phyloP scores from a whole-genome alignment of 1,140 invertebrate genomes.

The Mylabris phalerata region DNA sequence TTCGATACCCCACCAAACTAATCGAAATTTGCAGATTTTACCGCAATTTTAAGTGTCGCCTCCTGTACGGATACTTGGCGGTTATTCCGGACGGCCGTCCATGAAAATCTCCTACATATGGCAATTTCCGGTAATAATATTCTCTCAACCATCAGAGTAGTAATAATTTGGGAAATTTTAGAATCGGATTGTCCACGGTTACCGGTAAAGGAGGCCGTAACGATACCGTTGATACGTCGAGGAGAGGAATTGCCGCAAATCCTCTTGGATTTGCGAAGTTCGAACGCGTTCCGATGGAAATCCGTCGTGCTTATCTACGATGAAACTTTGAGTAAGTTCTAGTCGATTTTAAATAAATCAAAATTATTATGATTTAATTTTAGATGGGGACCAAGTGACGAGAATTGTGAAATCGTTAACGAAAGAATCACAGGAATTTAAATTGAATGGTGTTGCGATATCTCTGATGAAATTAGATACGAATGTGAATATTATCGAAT shows the following conservation, averaged over 20 bases:
- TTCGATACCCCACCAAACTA: not conserved
- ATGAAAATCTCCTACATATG: constrained; percentile 58
- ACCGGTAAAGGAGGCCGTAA: constrained; percentile 56
- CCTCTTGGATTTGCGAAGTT: constrained; percentile 60
- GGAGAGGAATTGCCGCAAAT: constrained; percentile 69
- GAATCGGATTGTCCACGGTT: constrained; percentile 63
- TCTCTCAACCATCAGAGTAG: too few species aligned
- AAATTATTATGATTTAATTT: constrained; percentile 8
- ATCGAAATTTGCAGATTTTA: constrained; percentile 50
- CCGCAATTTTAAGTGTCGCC: constrained; percentile 60
- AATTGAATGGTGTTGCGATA: constrained; percentile 46
- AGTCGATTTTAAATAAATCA: constrained; percentile 1
- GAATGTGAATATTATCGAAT: constrained; percentile 43
- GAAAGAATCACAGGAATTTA: constrained; percentile 42
- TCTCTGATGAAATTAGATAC: constrained; percentile 51
- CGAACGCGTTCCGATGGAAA: constrained; percentile 58
- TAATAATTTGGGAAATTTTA: too few species aligned
- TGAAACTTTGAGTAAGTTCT: constrained; percentile 55
- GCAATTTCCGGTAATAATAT: constrained; percentile 46
- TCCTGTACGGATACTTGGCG: constrained; percentile 63
- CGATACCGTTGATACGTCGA: constrained; percentile 55
- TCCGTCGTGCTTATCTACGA: constrained; percentile 63
- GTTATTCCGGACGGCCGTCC: constrained; percentile 50
- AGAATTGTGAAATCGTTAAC: constrained; percentile 52
- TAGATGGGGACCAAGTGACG: constrained; percentile 55